Evolutionary conservation across 2,113 vertebrate species (phyloP).

Genomic region (Delphinus delphis): DNA sequence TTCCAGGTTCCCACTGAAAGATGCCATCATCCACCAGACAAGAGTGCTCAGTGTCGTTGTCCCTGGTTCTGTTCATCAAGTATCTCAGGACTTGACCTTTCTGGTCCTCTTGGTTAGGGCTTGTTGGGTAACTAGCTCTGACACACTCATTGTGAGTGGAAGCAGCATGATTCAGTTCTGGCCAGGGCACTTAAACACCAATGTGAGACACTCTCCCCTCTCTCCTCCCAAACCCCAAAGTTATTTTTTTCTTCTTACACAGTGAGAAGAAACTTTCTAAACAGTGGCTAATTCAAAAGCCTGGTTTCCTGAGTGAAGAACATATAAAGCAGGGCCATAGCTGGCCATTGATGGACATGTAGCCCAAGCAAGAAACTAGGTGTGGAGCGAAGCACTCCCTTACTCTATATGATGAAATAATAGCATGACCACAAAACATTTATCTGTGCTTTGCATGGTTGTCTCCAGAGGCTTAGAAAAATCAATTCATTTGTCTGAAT

Average conservation of each 20-base stretch:
- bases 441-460: neutral
- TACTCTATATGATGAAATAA: neutral
- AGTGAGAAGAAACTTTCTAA: neutral
- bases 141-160: neutral
- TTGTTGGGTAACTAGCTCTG: neutral
- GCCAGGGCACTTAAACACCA: neutral
- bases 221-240: neutral
- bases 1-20: neutral
- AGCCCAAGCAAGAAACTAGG: neutral
- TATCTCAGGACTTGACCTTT: neutral
- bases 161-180: neutral
- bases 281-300: neutral
- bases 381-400: neutral
- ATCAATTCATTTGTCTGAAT: neutral
- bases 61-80: too few species aligned
- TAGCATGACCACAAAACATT: accelerated
- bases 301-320: neutral
- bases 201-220: neutral
- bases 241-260: neutral
- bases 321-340: neutral
- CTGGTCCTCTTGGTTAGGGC: neutral
- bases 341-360: neutral
- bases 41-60: neutral
- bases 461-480: neutral
- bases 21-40: neutral